Evolutionary conservation across 2,888 invertebrate genomes (phyloP).

Genomic region (Deilephila porcellus): DNA sequence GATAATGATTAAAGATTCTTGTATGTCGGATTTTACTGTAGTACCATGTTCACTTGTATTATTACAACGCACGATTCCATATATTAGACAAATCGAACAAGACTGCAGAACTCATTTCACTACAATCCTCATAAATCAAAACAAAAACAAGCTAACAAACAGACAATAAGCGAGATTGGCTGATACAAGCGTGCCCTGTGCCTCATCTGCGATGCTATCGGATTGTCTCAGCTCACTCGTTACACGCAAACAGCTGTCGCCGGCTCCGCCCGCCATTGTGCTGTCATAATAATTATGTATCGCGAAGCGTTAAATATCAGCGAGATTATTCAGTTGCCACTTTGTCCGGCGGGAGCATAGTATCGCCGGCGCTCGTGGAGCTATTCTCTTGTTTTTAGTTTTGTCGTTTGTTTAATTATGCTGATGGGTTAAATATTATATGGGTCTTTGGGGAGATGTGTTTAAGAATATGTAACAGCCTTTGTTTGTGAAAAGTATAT

Average conservation of each 20-base stretch:
- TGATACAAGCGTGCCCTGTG: conserved; percentile 56
- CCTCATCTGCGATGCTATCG: conserved; percentile 60
- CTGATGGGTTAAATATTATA: background rate
- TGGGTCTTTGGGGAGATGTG: too few relatives aligned
- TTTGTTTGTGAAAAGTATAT: too few relatives aligned
- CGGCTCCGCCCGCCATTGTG: conserved; percentile 64
- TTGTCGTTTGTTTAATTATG: background rate
- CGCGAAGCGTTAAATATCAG: conserved; percentile 70
- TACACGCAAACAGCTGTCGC: conserved; percentile 65
- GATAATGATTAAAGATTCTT: too few relatives aligned
- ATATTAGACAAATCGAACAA: background rate
- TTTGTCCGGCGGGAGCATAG: conserved; percentile 44
- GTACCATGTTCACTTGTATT: background rate
- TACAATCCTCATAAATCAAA: conserved; percentile 43
- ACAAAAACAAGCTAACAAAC: conserved; percentile 50
- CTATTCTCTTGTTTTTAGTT: background rate
- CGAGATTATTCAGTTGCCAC: conserved; percentile 52
- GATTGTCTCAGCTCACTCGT: conserved; percentile 52
- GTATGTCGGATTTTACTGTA: too few relatives aligned
- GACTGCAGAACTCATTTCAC: conserved; percentile 7
- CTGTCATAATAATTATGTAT: conserved; percentile 81
- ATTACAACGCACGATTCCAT: background rate
- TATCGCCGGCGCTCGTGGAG: conserved; percentile 37
- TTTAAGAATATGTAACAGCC: too few relatives aligned
- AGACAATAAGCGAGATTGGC: conserved; percentile 62